Percentiles rank a stretch among this genome's conserved stretches.
These are phyloP conservation scores for Palythoa grandiflora DNA, from an alignment of 92 coral and sea anemone genomes.

Conservation along the genomic window DNA sequence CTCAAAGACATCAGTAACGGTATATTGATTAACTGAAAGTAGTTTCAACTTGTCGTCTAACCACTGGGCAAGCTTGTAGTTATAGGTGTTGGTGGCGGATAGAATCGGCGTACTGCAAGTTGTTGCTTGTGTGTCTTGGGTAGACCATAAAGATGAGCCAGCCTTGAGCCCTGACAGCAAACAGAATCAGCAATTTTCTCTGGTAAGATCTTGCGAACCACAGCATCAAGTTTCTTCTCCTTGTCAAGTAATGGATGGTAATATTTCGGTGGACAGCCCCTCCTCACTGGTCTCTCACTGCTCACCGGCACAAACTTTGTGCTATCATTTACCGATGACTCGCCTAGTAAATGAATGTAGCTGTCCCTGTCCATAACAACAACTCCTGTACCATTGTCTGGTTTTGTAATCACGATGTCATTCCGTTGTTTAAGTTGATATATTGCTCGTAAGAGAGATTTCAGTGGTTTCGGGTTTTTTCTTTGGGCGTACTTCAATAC, in stretches of 20 bases:
- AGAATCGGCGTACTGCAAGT: slow-evolving; percentile 49
- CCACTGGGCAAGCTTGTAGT: slow-evolving; percentile 45
- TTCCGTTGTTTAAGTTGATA: background rate
- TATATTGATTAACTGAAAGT: slow-evolving; percentile 30
- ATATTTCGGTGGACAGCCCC: slow-evolving; percentile 6
- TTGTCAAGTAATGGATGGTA: slow-evolving; percentile 46
- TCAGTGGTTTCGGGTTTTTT: background rate
- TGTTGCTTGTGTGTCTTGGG: slow-evolving; percentile 41
- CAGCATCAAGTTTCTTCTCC: slow-evolving; percentile 29
- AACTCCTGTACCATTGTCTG: background rate
- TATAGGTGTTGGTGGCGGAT: slow-evolving; percentile 45
- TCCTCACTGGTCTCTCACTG: slow-evolving; percentile 14
- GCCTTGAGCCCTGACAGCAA: slow-evolving; percentile 33
- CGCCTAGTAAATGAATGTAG: background rate
- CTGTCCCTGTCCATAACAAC: background rate
- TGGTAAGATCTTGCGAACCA: slow-evolving; percentile 7
- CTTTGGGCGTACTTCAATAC: background rate
- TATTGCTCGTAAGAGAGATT: background rate
- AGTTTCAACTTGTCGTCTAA: slow-evolving; percentile 46
- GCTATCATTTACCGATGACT: background rate
- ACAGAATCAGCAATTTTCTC: slow-evolving; percentile 15
- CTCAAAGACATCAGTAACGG: slow-evolving; percentile 2
- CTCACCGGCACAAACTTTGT: background rate
- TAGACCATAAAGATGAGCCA: slow-evolving; percentile 43
- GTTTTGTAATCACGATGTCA: background rate